A percentile compares a stretch with the other conserved stretches of the same genome.
These are phyloP conservation scores for Dasypolia templi DNA, from an alignment of 2,888 invertebrate genomes.

Conservation along the genomic window DNA sequence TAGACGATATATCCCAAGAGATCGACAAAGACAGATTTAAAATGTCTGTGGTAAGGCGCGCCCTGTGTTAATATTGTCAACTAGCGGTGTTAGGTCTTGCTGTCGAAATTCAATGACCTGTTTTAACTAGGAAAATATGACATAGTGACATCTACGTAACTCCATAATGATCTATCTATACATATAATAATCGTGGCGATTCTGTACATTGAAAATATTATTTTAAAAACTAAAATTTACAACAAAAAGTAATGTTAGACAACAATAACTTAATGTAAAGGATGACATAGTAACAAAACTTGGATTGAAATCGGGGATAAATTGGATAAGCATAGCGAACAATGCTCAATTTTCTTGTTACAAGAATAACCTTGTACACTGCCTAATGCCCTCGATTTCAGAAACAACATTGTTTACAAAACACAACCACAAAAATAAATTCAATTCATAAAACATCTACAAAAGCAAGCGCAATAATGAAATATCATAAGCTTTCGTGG, in stretches of 20 bases:
- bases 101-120: background rate
- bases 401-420: background rate
- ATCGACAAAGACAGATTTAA: conserved; percentile 15
- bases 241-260: too few species aligned
- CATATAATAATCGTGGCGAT: too few species aligned
- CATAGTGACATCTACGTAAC: too few species aligned
- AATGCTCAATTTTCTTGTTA: background rate
- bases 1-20: background rate
- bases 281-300: background rate
- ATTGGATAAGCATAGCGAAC: background rate
- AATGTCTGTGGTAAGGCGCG: background rate
- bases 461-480: conserved; percentile 57
- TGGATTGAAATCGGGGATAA: background rate
- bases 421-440: conserved; percentile 21
- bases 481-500: conserved; percentile 61
- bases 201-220: too few species aligned
- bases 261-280: background rate
- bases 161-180: too few species aligned
- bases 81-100: background rate
- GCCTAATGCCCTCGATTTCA: background rate
- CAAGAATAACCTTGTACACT: background rate
- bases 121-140: background rate
- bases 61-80: background rate
- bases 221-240: too few species aligned
- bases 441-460: conserved; percentile 39